Base-by-base conservation (phyloP, 2,888 invertebrate species). In the Drosophila maculinotata region DNA sequence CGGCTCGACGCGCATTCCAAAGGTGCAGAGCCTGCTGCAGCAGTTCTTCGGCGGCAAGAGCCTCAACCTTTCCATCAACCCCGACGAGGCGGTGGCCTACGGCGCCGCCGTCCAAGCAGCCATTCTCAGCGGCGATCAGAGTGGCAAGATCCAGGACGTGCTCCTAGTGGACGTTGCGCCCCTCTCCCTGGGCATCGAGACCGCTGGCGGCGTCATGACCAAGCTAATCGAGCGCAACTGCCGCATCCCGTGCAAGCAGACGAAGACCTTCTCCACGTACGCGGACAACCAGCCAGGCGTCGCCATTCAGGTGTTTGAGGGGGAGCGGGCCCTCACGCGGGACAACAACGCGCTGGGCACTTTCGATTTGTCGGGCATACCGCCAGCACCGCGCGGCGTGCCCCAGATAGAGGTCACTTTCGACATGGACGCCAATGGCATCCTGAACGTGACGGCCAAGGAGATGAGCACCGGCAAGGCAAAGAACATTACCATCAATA, bases 381-480 rank as follows among this genome's bases (percentile, higher is more conserved):
- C 98, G 1, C 98, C 98, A 10, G 96, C 96, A 90, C 98, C 95
- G 60, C 95, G 94, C 74, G 98, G 95, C 89, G 97, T 95, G 72
- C 97, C 94, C 73, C 97, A 94, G 92, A 97, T 95, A 92, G 98
- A 96, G 90, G 96, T 96, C 25, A 96, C 96, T 35, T 96, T 96
- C 89, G 91, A 91, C 57, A 94, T 95, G 88, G 98, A 98, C 89
- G 98, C 98, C 44, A 98, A 99, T 91, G 98, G 98, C 89, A 98
- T 99, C 91, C 92, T 99, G 71, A 97, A 97, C 90, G 97, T 97
- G 1, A 94, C 95, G 0, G 97, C 97, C 12, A 94, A 94, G 66
- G 94, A 94, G 70, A 94, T 93, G 90, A 93, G 93, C 86, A 93
- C 94, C 0, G 94, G 93, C 28, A 95, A 95, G 75, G 94, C 93